phyloP scores from a whole-genome alignment of 2,797 vertebrate genomes.

The Gorsachius magnificus region DNA sequence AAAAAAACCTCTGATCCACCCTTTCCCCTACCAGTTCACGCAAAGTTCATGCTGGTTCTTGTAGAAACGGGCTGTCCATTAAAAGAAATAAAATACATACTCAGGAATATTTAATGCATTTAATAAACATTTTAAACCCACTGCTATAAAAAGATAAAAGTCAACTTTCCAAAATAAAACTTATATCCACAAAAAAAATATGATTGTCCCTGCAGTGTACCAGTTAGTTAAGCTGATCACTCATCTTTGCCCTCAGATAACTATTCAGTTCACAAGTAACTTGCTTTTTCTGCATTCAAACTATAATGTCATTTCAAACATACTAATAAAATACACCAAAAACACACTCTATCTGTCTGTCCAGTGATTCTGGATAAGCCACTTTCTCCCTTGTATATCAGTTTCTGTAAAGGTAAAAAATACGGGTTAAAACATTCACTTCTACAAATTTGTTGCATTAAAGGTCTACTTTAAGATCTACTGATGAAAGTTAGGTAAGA shows the following conservation, averaged over 20 bases:
- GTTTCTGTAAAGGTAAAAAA: background rate
- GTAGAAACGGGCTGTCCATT: background rate
- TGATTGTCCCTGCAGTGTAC: background rate
- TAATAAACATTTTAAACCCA: background rate
- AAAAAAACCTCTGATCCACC: background rate
- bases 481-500: background rate
- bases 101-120: background rate
- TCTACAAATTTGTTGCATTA: background rate
- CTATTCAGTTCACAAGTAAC: background rate
- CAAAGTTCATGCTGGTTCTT: background rate
- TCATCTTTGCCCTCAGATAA: background rate
- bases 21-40: background rate
- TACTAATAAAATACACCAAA: background rate
- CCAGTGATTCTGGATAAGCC: background rate
- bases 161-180: background rate
- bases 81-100: background rate
- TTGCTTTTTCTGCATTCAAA: background rate
- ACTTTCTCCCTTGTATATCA: background rate
- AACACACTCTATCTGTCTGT: background rate
- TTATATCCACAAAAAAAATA: background rate
- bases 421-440: background rate
- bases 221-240: background rate
- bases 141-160: background rate
- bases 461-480: background rate
- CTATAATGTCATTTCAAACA: background rate